Base-by-base conservation (phyloP, 2,797 vertebrate genomes). In the Melanogrammus aeglefinus region DNA sequence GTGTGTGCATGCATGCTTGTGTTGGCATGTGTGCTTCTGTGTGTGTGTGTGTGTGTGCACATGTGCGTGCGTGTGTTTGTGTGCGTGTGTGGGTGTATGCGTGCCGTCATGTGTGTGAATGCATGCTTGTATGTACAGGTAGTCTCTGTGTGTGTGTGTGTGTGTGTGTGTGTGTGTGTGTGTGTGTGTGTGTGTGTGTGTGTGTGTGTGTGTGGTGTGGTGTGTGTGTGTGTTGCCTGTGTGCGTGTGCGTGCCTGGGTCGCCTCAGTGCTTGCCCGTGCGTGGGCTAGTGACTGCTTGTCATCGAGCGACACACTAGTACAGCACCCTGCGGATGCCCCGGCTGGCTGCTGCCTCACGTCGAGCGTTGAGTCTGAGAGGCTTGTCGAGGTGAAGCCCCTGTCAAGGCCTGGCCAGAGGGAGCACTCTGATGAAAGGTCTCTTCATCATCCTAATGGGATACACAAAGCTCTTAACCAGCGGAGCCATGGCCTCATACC, bases 401-500 rank as follows among this genome's bases (percentile, higher is more conserved):
- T 93, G 92, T 94, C 93, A 93, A 87, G 79, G 87, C 81, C 86
- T 88, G 86, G 91, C 93, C 87, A 78, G 89, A 92, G 94, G 94
- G 91, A 92, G 88, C 85, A 88, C 77, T 81, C 90, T 92, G 92
- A 94, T 94, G 93, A 94, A 94, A 94, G 91, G 87, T 89, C 92
- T 93, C 92, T 95, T 94, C 93, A 95, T 95, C 94, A 94, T 94
- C 91, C 91, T 94, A 94, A 95, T 94, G 92, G 89, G 92, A 93
- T 91, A 92, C 91, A 92, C 91, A 93, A 91, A 91, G 90, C 92
- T 93, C 91, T 93, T 93, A 93, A 92, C 88, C 91, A 91, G 88
- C 84, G 88, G 88, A 90, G 87, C 87, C 90, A 87, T 86, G 87
- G 82, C 87, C 87, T 91, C 84, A n/a, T 63, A n/a, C 70, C 80